Evolutionary conservation across 2,797 vertebrate species (phyloP).

Genomic region (Linurgus olivaceus): DNA sequence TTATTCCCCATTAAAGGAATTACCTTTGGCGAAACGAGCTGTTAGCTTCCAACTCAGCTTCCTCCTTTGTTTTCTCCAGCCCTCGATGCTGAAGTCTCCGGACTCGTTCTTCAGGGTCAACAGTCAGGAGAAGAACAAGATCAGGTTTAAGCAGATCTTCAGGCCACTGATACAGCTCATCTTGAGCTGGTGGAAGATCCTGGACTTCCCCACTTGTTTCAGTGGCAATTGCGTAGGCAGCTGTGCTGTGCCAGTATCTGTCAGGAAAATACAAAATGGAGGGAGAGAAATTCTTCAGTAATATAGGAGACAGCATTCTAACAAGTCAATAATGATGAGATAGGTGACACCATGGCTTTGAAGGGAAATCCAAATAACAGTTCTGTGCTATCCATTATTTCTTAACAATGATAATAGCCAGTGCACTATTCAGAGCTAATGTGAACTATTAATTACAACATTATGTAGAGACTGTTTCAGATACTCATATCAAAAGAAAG

Average conservation of each 20-base stretch:
- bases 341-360: neutral
- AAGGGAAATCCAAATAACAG: neutral
- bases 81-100: conserved; percentile 81
- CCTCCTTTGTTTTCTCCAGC: conserved; percentile 83
- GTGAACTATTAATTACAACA: neutral
- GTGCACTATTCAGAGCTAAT: neutral
- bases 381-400: neutral
- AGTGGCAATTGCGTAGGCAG: conserved; percentile 90
- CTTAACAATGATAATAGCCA: neutral
- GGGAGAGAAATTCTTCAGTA: neutral
- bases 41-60: conserved; percentile 84
- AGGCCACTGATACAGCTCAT: conserved; percentile 88
- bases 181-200: conserved; percentile 81
- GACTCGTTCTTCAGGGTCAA: conserved; percentile 83
- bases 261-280: neutral
- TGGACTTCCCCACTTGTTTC: conserved; percentile 79
- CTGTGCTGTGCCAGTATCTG: conserved; percentile 96
- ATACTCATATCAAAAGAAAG: neutral
- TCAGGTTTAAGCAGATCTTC: conserved; percentile 85
- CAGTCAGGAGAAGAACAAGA: conserved; percentile 85
- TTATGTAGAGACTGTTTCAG: neutral
- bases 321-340: neutral
- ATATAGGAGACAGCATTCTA: neutral
- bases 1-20: neutral
- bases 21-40: conserved; percentile 87